Percentiles rank a stretch among this genome's conserved stretches.
These are phyloP conservation scores for Prunella strophiata DNA, from an alignment of 2,797 vertebrate genomes.

Conservation along the genomic window DNA sequence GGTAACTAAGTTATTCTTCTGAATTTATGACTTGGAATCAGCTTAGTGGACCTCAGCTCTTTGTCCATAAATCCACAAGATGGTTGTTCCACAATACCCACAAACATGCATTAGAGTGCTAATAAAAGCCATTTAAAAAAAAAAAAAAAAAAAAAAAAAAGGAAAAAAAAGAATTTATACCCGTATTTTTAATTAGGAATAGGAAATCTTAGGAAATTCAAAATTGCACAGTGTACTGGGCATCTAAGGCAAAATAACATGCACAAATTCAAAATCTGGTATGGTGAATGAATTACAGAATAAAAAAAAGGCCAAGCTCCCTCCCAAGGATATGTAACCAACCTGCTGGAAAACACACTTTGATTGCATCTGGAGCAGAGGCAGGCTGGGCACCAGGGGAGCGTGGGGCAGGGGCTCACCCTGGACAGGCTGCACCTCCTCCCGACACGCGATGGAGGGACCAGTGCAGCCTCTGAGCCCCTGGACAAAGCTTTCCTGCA, in stretches of 20 bases:
- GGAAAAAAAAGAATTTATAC: background rate
- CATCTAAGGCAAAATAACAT: background rate
- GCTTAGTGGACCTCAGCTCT: background rate
- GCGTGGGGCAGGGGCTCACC: fast-evolving
- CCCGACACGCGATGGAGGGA: fast-evolving
- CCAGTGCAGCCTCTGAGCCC: background rate
- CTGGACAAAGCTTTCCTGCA: background rate
- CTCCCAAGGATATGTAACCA: background rate
- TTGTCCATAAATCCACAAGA: background rate
- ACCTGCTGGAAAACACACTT: background rate
- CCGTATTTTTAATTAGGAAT: background rate
- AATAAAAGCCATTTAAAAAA: background rate
- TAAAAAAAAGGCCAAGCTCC: background rate
- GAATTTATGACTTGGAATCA: background rate
- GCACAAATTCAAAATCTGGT: background rate
- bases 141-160: too few relatives aligned
- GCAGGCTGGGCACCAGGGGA: background rate
- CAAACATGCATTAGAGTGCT: background rate
- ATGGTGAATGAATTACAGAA: background rate
- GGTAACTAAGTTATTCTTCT: background rate
- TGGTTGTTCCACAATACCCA: background rate
- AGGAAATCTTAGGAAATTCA: background rate
- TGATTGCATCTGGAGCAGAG: background rate
- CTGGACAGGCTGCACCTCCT: background rate
- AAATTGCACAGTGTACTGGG: background rate